A percentile compares a stretch with the other conserved stretches of the same genome.
These are phyloP conservation scores for Sylvilagus bachmani DNA, from an alignment of 2,113 vertebrate species.

Conservation along the genomic window DNA sequence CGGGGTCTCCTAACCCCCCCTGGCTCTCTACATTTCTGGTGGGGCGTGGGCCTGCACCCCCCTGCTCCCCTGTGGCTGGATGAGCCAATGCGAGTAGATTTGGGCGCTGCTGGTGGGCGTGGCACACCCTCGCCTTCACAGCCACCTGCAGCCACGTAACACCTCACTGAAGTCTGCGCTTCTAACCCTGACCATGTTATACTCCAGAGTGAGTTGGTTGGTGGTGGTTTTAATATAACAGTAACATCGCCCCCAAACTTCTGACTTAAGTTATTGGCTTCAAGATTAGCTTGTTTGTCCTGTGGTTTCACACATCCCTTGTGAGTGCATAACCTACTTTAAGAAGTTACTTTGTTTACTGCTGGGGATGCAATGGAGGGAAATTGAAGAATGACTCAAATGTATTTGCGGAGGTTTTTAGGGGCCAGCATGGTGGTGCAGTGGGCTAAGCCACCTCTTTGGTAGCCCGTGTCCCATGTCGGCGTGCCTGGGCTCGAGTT, in stretches of 20 bases:
- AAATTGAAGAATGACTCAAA: slow-evolving; percentile 29
- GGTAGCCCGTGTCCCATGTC: no score
- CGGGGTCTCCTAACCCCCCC: not conserved
- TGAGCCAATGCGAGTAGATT: not conserved
- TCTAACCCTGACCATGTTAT: not conserved
- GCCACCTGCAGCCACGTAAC: not conserved
- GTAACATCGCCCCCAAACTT: not conserved
- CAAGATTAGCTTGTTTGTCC: not conserved
- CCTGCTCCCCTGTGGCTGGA: not conserved
- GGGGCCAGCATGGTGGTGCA: no score
- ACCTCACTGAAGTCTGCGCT: not conserved
- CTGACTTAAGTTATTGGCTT: slow-evolving; percentile 6
- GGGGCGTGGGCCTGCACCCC: not conserved
- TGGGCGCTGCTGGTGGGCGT: no score
- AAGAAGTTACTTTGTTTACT: not conserved
- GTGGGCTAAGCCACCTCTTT: no score
- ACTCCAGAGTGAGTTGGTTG: no score
- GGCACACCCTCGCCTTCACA: no score
- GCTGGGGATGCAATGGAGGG: not conserved
- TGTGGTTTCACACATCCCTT: not conserved
- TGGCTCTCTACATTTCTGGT: not conserved
- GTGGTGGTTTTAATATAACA: slow-evolving; percentile 27
- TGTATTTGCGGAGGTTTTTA: not conserved
- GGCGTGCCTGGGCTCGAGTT: no score
- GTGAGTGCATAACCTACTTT: slow-evolving; percentile 26